A percentile compares a stretch with the other conserved stretches of the same genome.
Conservation (phyloP, 2,113 vertebrate genomes). For the Macaca mulatta region DNA sequence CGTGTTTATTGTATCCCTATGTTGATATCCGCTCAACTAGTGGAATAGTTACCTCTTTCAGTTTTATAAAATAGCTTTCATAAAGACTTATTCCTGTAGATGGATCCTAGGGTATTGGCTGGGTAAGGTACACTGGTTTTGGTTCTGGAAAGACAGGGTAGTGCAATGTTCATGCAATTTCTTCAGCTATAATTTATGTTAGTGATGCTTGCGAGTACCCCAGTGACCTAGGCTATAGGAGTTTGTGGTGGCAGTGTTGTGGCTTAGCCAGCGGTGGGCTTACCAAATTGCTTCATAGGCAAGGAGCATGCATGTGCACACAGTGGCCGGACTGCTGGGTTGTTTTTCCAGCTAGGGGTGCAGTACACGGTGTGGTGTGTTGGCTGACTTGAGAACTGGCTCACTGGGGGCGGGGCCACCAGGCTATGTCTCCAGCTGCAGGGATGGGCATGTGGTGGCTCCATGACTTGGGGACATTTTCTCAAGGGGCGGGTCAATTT, state of each 20-base stretch:
- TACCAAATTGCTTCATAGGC: not conserved
- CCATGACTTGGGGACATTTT: not conserved
- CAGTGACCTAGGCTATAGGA: not conserved
- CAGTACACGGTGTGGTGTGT: not conserved
- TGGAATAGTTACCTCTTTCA: not conserved
- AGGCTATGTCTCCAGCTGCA: not conserved
- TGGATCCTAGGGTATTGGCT: not conserved
- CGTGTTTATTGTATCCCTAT: not conserved
- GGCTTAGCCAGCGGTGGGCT: not conserved
- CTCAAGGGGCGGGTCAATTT: not conserved
- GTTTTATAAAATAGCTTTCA: not conserved
- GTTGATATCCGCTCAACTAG: not conserved
- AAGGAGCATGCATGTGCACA: not conserved
- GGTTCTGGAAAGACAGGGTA: not conserved
- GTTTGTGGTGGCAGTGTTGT: not conserved
- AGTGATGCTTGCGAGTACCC: not conserved
- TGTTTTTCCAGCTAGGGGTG: not conserved
- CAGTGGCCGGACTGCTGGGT: not conserved
- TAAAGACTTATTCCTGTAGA: not conserved
- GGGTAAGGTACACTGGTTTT: not conserved
- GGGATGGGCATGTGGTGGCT: not conserved
- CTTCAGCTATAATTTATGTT: not conserved
- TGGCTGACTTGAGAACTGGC: not conserved
- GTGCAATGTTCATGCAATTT: not conserved
- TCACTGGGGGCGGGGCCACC: not conserved